A percentile compares a stretch with the other conserved stretches of the same genome.
These are phyloP conservation scores for Coenobita brevimanus DNA, from an alignment of 1,140 invertebrate genomes.

Conservation along the genomic window DNA sequence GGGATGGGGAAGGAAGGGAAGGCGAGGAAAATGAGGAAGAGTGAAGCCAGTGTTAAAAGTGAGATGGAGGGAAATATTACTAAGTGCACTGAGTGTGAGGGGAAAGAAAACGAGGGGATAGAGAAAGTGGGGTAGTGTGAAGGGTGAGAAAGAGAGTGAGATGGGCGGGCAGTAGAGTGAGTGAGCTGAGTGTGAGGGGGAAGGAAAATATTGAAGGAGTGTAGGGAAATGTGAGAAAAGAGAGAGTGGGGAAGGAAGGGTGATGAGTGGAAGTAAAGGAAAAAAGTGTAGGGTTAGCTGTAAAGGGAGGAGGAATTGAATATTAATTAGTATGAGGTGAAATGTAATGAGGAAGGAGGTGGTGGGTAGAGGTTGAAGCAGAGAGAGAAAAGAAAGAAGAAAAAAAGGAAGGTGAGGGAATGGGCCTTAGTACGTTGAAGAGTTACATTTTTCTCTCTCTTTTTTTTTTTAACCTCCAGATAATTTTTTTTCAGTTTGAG, in stretches of 20 bases:
- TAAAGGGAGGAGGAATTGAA: too few species aligned
- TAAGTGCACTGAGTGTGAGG: too few species aligned
- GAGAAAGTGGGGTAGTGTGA: not conserved
- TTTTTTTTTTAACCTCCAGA: too few species aligned
- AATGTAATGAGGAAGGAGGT: not conserved
- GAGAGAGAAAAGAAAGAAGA: not conserved
- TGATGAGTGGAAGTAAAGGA: too few species aligned
- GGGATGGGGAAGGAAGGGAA: not conserved
- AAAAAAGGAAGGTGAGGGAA: not conserved
- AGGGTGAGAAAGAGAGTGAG: not conserved
- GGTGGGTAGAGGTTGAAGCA: not conserved
- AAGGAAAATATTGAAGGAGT: slow-evolving; percentile 5
- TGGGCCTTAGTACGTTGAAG: not conserved
- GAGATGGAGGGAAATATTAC: not conserved
- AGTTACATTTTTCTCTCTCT: too few species aligned
- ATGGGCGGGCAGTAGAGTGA: too few species aligned
- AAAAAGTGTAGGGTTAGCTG: too few species aligned
- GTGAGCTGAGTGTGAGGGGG: not conserved
- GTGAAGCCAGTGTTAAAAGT: not conserved
- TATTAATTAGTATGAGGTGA: too few species aligned
- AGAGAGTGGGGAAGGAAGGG: not conserved
- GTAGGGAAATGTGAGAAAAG: slow-evolving; percentile 11
- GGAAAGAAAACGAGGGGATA: not conserved
- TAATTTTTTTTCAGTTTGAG: too few species aligned
- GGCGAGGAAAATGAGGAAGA: not conserved